phyloP scores from a whole-genome alignment of 2,797 vertebrate species.

The Pseudomugil gertrudae region DNA sequence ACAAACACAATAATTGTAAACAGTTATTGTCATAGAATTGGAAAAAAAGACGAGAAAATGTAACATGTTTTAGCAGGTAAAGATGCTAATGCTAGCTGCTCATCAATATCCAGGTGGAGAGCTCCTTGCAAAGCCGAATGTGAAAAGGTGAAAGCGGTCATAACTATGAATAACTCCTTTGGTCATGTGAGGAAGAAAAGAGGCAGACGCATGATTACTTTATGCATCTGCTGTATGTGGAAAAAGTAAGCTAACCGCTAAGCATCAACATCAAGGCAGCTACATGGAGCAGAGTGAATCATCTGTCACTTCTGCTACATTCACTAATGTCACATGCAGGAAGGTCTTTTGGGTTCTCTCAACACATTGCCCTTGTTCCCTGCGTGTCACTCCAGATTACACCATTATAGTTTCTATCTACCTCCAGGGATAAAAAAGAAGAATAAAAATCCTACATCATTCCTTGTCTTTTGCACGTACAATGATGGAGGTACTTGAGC shows the following conservation, averaged over 20 bases:
- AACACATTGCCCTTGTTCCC: constrained; percentile 56
- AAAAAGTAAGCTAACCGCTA: constrained; percentile 17
- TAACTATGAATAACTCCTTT: constrained; percentile 12
- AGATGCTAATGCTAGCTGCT: background rate
- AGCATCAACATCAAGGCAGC: constrained; percentile 29
- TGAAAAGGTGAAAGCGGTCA: constrained; percentile 6
- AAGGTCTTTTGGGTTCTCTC: constrained; percentile 41
- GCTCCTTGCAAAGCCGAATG: background rate
- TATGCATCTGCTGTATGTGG: constrained; percentile 21
- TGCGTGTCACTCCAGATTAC: constrained; percentile 66
- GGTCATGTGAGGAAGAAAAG: constrained; percentile 29
- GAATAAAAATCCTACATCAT: constrained; percentile 39
- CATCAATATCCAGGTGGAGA: background rate
- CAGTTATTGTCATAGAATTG: background rate
- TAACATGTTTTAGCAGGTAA: background rate
- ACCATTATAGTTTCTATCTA: constrained; percentile 54
- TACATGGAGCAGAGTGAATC: constrained; percentile 43
- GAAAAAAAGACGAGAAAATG: background rate
- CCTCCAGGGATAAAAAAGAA: constrained; percentile 19
- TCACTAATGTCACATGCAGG: constrained; percentile 39
- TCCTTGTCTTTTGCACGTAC: constrained; percentile 43
- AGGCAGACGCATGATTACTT: constrained; percentile 20
- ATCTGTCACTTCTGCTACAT: constrained; percentile 49
- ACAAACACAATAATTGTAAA: background rate
- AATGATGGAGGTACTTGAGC: constrained; percentile 66